Base-by-base conservation (phyloP, 2,797 vertebrate species). In the Okamejei kenojei region DNA sequence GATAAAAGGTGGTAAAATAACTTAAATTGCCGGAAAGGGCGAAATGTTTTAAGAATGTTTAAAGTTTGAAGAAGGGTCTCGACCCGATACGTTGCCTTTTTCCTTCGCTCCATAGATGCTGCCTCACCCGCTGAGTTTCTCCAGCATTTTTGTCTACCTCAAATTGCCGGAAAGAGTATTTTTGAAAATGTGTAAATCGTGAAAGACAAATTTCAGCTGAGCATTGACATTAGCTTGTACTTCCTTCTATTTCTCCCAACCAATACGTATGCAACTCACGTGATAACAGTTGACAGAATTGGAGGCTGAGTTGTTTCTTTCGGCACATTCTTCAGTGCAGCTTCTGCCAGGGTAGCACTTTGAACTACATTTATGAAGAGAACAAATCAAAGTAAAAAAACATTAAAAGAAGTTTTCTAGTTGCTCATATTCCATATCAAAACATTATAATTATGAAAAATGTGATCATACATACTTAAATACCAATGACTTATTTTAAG, bases 241-340 rank as follows among this genome's bases (percentile, higher is more conserved):
- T 38, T 26, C 68, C 88, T 45, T 74, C 35, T 1, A 54, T 29
- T 9, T 21, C 23, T 17, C 61, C 19, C 71, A 74, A 54, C 7
- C 1, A 35, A 19, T 15, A 91, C 17, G 29, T 23, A 2, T 88
- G 84, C 0, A 2, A 95, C 96, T 93, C 96, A 99, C 98, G 98
- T 96, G 65, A 97, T 94, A 0, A 96, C 95, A 0, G 96, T 93
- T 21, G 97, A 95, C 61, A 96, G 95, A 0, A 96, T 94, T 0
- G 96, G 93, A 15, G 95, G 54, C 2, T 97, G 0, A 0, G 95
- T 95, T 61, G 95, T 97, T 80, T 96, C 97, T 94, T 97, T 98
- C 76, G 98, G 97, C 93, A 98, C 98, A 0, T 95, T 98, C 94
- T 99, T 99, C 95, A 98, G 95, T 1, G 97, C 97, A 0, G 98